phyloP scores from a whole-genome alignment of 2,888 invertebrate genomes.

The Dicyrtoma fusca region DNA sequence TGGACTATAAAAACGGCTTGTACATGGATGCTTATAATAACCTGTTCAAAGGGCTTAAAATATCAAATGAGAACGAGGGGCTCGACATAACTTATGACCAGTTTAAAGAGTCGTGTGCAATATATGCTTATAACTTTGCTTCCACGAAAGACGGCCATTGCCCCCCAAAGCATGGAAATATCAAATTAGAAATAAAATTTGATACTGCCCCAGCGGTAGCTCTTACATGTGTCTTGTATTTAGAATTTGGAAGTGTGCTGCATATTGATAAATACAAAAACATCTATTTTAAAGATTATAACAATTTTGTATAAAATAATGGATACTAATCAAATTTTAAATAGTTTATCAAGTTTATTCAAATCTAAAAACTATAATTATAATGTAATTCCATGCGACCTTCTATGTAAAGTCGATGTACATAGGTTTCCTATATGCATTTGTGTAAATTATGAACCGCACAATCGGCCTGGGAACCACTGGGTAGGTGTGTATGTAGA shows the following conservation, averaged over 20 bases:
- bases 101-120: constrained; percentile 2
- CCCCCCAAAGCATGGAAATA: constrained; percentile 5
- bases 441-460: constrained; percentile 27
- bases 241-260: constrained; percentile 38
- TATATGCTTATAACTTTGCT: constrained; percentile 18
- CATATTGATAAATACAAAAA: constrained; percentile 39
- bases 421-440: constrained; percentile 21
- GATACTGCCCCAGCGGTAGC: constrained; percentile 12
- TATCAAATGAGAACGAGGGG: constrained; percentile 19
- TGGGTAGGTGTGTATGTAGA: constrained; percentile 31
- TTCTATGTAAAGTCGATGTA: constrained; percentile 12
- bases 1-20: constrained; percentile 6
- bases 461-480: constrained; percentile 27
- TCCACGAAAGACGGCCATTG: not conserved
- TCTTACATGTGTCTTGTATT: constrained; percentile 38
- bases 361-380: too few species aligned
- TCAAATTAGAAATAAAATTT: constrained; percentile 38
- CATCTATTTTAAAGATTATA: constrained; percentile 40
- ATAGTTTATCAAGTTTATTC: not conserved
- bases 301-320: constrained; percentile 20
- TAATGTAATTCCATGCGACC: constrained; percentile 34
- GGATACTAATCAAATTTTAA: constrained; percentile 27
- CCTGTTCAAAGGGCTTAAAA: constrained; percentile 1
- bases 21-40: constrained; percentile 9
- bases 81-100: constrained; percentile 14